These are phyloP conservation scores for Beris morrisii DNA, from an alignment of 2,888 invertebrate genomes.

Conservation along the genomic window DNA sequence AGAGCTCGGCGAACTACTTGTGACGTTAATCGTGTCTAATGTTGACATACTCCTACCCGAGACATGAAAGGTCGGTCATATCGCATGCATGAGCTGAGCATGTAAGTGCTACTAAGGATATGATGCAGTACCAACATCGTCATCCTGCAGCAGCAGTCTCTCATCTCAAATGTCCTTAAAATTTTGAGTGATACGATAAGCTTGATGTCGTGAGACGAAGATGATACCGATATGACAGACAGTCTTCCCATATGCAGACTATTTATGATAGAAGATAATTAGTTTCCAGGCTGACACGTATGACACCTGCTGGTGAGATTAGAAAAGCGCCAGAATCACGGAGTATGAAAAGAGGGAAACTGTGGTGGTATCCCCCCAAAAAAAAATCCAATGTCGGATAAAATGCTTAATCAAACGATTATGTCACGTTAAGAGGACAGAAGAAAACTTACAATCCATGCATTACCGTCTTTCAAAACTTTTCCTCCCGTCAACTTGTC, in stretches of 20 bases:
- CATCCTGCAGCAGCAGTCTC: neutral
- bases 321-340: neutral
- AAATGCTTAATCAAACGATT: constrained; percentile 40
- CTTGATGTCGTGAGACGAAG: neutral
- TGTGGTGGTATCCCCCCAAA: neutral
- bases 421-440: constrained; percentile 38
- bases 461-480: constrained; percentile 35
- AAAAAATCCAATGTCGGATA: constrained; percentile 35
- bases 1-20: neutral
- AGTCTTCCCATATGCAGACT: neutral
- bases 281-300: constrained; percentile 28
- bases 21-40: constrained; percentile 15
- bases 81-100: neutral
- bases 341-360: too few relatives aligned
- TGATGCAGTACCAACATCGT: neutral
- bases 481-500: constrained; percentile 26
- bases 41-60: constrained; percentile 8
- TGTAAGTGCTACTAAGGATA: neutral
- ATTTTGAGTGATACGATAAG: constrained; percentile 19
- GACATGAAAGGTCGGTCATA: constrained; percentile 1
- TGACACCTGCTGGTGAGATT: constrained; percentile 26
- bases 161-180: constrained; percentile 16
- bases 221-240: neutral
- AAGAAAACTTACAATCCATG: constrained; percentile 28
- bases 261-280: constrained; percentile 23